Percentiles rank a stretch among this genome's conserved stretches.
Evolutionary conservation across 2,113 vertebrate genomes (phyloP).

Genomic region (Nematolebias whitei): DNA sequence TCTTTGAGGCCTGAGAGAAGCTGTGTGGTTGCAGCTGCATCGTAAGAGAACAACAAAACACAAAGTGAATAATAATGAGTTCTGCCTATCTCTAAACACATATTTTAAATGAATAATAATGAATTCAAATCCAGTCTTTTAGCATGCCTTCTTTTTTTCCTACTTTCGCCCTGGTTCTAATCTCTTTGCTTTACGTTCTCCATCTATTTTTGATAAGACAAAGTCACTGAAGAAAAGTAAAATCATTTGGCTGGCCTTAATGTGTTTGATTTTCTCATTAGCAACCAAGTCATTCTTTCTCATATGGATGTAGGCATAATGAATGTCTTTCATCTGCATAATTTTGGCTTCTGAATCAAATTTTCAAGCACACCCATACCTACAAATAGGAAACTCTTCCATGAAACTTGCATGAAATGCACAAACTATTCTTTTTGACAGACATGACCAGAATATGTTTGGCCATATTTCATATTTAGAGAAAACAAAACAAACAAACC

Average conservation of each 20-base stretch:
- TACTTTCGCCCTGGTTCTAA: conserved; percentile 1
- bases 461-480: too few species aligned
- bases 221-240: conserved; percentile 69
- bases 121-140: conserved; percentile 53
- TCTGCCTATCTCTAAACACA: conserved; percentile 34
- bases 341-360: conserved; percentile 64
- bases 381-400: conserved; percentile 28
- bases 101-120: conserved; percentile 61
- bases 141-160: conserved; percentile 4
- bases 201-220: conserved; percentile 61
- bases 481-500: too few species aligned
- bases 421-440: conserved; percentile 5
- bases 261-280: conserved; percentile 82
- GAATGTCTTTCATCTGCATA: conserved; percentile 77
- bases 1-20: not conserved
- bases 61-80: conserved; percentile 40
- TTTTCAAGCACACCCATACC: conserved; percentile 24
- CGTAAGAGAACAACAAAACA: conserved; percentile 26
- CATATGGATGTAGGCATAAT: conserved; percentile 66
- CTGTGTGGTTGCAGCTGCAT: conserved; percentile 31
- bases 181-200: conserved; percentile 38
- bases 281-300: conserved; percentile 69
- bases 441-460: not conserved
- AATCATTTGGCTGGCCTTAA: conserved; percentile 74
- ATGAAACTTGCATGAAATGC: not conserved